Base-by-base conservation (phyloP, 2,797 vertebrate species). In the Lerista edwardsae region DNA sequence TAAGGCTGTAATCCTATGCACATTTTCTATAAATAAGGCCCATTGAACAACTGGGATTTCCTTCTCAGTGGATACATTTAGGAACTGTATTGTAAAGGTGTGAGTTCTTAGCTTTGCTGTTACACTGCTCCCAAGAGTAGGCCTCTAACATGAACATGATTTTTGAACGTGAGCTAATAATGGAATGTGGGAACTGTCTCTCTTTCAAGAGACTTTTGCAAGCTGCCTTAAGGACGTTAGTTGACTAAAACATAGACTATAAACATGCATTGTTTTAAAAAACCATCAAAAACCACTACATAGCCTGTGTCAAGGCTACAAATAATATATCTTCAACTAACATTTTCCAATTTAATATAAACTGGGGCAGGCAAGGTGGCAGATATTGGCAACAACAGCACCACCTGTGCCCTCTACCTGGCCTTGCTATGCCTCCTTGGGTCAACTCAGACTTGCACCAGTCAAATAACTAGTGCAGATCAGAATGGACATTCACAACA, bases 271-370 rank as follows among this genome's bases (percentile, higher is more conserved):
- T 19, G 51, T 55, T 55, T 17, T 17, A 55, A 55, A 65, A 15
- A 39, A 64, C 61, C n/a, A 21, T 51, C 41, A 65, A 62, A 64
- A 51, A 51, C 47, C 59, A 84, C 27, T 61, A 77, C 41, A 51
- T 29, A 55, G 31, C 29, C 14, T 84, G 39, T 59, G 65, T 67
- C 31, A 9, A 15, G 21, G 65, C 27, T 47, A 15, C 51, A 47
- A 6, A 47, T 47, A 47, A 47, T 83, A 47, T 87, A 17, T 15
- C 67, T 71, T 19, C 4, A 27, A 4, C 62, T 69, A 10, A 80
- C 84, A 44, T 67, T 82, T 29, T 65, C 84, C 86, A 25, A 19
- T 39, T 62, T 76, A 87, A 76, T 62, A 87, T 2, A 17, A 10
- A 2, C 47, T 51, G 9, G 47, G 14, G 47, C 47, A 14, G 47